Percentiles rank a stretch among this genome's conserved stretches.
Conservation (phyloP, 2,797 vertebrate genomes). For the Miichthys miiuy region DNA sequence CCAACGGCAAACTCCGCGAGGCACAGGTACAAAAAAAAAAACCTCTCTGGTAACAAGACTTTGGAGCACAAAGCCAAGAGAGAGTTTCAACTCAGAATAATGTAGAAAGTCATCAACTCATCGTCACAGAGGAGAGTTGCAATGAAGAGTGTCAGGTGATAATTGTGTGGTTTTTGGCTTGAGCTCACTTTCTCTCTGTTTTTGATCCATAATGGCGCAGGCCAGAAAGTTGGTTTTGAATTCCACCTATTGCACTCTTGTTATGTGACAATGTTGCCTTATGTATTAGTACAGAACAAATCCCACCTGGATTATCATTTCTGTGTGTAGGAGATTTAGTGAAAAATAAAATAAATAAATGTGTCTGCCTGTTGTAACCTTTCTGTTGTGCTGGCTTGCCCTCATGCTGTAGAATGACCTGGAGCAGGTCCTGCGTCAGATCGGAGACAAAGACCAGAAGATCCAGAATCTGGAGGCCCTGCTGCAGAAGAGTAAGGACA, state of each 20-base stretch:
- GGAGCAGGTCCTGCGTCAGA: slow-evolving; percentile 98
- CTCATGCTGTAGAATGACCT: slow-evolving; percentile 91
- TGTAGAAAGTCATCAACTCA: background rate
- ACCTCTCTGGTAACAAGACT: background rate
- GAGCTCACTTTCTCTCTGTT: background rate
- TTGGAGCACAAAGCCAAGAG: background rate
- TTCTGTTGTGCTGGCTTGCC: background rate
- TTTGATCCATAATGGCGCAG: background rate
- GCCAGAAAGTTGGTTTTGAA: no score
- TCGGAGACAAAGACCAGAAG: slow-evolving; percentile 99
- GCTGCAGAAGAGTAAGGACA: slow-evolving; percentile 97
- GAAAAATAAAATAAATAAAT: background rate
- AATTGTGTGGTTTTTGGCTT: background rate
- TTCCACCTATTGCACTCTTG: no score
- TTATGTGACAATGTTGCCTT: background rate
- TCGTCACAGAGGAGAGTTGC: background rate
- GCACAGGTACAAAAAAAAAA: slow-evolving; percentile 88
- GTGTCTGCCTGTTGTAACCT: background rate
- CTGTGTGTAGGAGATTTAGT: background rate
- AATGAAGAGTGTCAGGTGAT: background rate
- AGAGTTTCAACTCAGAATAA: background rate
- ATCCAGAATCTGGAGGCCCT: slow-evolving; percentile 98
- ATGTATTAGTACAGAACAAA: background rate
- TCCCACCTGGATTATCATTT: background rate
- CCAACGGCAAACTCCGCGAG: slow-evolving; percentile 95